These are phyloP conservation scores for Aradophagus sp. DNA, from an alignment of 1,140 invertebrate genomes.

Conservation along the genomic window DNA sequence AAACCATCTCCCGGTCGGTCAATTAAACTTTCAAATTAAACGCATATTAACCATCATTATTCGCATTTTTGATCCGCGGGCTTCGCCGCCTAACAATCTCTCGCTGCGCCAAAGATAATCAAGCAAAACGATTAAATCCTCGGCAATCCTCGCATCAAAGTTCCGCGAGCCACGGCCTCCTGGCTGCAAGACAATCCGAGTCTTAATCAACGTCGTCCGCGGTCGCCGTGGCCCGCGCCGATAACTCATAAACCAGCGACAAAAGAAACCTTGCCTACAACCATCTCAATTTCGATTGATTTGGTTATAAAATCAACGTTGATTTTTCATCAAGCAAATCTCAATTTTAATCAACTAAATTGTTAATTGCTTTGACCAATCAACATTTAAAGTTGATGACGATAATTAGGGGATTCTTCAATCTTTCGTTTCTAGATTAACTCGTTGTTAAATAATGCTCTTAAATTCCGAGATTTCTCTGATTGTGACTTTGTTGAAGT, in stretches of 20 bases:
- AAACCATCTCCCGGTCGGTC: slow-evolving; percentile 21
- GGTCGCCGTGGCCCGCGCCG: slow-evolving; percentile 18
- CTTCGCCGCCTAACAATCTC: slow-evolving; percentile 33
- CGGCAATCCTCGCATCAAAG: slow-evolving; percentile 24
- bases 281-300: too few species aligned
- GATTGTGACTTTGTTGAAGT: too few species aligned
- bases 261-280: too few species aligned
- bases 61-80: slow-evolving; percentile 25
- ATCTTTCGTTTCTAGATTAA: too few species aligned
- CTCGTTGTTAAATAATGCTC: too few species aligned
- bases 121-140: slow-evolving; percentile 40
- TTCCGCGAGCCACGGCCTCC: slow-evolving; percentile 11
- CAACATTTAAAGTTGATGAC: too few species aligned
- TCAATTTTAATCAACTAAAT: too few species aligned
- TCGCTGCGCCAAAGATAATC: slow-evolving; percentile 30
- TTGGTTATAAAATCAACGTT: too few species aligned
- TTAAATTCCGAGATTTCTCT: too few species aligned
- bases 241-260: slow-evolving; percentile 28
- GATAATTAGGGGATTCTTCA: too few species aligned
- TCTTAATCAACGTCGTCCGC: slow-evolving; percentile 32
- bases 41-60: slow-evolving; percentile 50
- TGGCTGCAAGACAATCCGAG: slow-evolving; percentile 13
- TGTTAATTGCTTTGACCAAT: too few species aligned
- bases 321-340: too few species aligned
- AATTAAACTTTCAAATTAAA: slow-evolving; percentile 50